Conservation (phyloP, 2,113 vertebrate species). For the Nothoprocta perdicaria region DNA sequence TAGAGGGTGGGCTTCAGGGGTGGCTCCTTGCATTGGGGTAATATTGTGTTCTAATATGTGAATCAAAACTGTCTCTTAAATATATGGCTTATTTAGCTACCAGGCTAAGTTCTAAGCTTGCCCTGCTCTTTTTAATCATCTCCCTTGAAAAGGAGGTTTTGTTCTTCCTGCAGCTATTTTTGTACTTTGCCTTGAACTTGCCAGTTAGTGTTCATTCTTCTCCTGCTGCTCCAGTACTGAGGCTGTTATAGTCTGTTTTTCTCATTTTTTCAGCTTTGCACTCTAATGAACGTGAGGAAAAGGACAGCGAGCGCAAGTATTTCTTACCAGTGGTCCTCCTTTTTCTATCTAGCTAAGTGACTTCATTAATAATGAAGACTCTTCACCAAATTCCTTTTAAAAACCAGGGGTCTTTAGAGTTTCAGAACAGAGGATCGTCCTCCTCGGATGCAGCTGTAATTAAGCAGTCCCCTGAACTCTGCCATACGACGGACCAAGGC, state of each 20-base stretch:
- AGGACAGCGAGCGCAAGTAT: background rate
- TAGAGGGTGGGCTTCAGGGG: background rate
- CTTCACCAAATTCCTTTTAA: background rate
- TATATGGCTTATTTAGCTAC: background rate
- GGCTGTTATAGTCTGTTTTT: slow-evolving; percentile 48
- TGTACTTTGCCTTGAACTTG: slow-evolving; percentile 7
- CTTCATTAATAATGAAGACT: background rate
- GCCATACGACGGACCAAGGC: background rate
- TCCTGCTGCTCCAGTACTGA: background rate
- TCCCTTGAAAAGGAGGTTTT: background rate
- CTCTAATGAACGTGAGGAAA: slow-evolving; percentile 38
- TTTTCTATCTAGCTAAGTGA: background rate
- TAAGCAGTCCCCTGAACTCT: background rate
- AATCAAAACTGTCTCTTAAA: background rate
- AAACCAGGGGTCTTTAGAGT: background rate
- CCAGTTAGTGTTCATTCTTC: slow-evolving; percentile 38
- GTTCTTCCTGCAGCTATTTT: slow-evolving; percentile 30
- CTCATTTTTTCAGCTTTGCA: slow-evolving; percentile 40
- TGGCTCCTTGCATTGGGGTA: background rate
- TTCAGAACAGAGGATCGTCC: background rate
- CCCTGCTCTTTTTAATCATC: background rate
- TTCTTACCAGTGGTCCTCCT: background rate
- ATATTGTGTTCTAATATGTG: background rate
- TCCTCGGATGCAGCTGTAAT: background rate
- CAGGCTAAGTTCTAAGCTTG: background rate